These are phyloP conservation scores for Heteromyza rotundicornis DNA, from an alignment of 2,888 invertebrate genomes.

Conservation along the genomic window DNA sequence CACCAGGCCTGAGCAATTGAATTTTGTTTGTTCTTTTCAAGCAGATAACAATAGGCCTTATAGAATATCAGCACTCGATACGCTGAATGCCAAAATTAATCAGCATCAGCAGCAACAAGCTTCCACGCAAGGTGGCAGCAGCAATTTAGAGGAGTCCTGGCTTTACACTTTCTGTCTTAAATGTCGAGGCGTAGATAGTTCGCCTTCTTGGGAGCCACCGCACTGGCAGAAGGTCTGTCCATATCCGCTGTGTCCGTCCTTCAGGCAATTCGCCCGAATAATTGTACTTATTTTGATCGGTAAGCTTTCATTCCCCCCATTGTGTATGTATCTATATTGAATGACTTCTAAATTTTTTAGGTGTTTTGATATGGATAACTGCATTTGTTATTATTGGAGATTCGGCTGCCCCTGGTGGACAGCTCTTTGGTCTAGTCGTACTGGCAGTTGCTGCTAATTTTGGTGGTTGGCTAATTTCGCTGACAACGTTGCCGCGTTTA, in stretches of 20 bases:
- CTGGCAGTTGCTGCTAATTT: slow-evolving; percentile 80
- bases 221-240: slow-evolving; percentile 83
- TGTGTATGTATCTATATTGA: too few species aligned
- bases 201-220: slow-evolving; percentile 82
- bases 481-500: slow-evolving; percentile 81
- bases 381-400: slow-evolving; percentile 78
- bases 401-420: slow-evolving; percentile 83
- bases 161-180: slow-evolving; percentile 81
- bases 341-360: slow-evolving; percentile 48
- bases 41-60: slow-evolving; percentile 53
- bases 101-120: slow-evolving; percentile 41
- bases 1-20: background rate
- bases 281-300: slow-evolving; percentile 76
- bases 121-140: slow-evolving; percentile 31
- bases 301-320: slow-evolving; percentile 53
- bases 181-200: slow-evolving; percentile 77
- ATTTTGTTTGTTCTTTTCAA: slow-evolving; percentile 16
- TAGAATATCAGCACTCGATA: slow-evolving; percentile 48
- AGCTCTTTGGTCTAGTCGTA: slow-evolving; percentile 77
- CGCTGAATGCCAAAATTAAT: slow-evolving; percentile 52
- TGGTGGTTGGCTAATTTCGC: slow-evolving; percentile 80
- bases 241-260: slow-evolving; percentile 84
- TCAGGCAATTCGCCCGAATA: slow-evolving; percentile 81
- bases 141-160: slow-evolving; percentile 70
- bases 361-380: slow-evolving; percentile 77